These are phyloP conservation scores for Seira sanloemensis DNA, from an alignment of 2,888 invertebrate species.

Conservation along the genomic window DNA sequence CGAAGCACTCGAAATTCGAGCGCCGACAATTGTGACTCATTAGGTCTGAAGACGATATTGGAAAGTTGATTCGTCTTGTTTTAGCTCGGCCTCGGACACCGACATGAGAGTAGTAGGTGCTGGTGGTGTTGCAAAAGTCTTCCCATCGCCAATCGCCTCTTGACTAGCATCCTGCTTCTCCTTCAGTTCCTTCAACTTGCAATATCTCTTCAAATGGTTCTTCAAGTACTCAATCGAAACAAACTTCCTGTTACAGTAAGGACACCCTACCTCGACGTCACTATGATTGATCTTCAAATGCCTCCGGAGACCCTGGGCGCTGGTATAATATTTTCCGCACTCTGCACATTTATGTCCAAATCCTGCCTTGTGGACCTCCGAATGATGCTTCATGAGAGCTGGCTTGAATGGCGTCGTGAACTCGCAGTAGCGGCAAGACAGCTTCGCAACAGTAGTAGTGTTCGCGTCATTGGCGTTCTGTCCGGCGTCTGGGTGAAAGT, in stretches of 20 bases:
- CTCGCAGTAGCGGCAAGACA: constrained; percentile 13
- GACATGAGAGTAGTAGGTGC: not conserved
- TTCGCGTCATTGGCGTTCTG: too few relatives aligned
- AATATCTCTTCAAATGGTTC: not conserved
- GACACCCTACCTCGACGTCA: not conserved
- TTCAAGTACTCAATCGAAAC: constrained; percentile 1
- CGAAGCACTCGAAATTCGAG: too few relatives aligned
- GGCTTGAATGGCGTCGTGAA: not conserved
- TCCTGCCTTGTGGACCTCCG: constrained; percentile 5
- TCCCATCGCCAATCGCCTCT: not conserved
- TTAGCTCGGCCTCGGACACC: too few relatives aligned
- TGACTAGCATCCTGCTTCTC: not conserved
- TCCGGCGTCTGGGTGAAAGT: not conserved
- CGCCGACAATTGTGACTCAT: too few relatives aligned
- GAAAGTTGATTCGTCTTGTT: too few relatives aligned
- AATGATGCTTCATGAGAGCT: not conserved
- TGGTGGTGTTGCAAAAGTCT: not conserved
- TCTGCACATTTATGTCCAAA: not conserved
- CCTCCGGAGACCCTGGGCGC: not conserved
- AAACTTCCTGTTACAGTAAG: not conserved
- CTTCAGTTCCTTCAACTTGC: constrained; percentile 15
- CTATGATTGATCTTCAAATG: constrained; percentile 12
- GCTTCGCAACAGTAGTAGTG: not conserved
- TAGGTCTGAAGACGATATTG: too few relatives aligned
- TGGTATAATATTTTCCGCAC: constrained; percentile 13